These are phyloP conservation scores for Patella pellucida DNA, from an alignment of 2,888 invertebrate species.

Conservation along the genomic window DNA sequence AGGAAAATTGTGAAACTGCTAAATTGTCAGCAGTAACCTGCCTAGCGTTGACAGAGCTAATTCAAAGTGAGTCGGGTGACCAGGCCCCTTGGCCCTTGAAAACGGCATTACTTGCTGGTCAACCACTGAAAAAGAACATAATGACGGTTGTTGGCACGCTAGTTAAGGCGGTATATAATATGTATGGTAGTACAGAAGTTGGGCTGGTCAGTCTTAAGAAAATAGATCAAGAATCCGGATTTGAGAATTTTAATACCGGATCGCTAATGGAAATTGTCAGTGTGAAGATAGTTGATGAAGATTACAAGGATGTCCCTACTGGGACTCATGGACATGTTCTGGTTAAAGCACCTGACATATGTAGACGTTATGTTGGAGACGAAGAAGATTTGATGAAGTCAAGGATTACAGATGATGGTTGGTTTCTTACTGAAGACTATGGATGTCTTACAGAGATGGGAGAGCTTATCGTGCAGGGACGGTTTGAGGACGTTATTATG, in stretches of 20 bases:
- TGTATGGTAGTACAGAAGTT: neutral
- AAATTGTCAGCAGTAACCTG: too few relatives aligned
- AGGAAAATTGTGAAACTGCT: too few relatives aligned
- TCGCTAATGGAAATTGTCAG: slow-evolving; percentile 16
- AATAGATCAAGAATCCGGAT: neutral
- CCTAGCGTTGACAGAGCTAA: too few relatives aligned
- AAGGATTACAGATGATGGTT: neutral
- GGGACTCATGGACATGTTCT: slow-evolving; percentile 11
- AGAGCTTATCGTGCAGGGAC: slow-evolving; percentile 4
- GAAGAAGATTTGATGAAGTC: neutral
- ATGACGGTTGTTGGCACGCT: neutral
- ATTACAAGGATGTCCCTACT: neutral
- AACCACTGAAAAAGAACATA: neutral
- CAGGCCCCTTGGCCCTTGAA: too few relatives aligned
- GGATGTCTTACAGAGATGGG: slow-evolving; percentile 1
- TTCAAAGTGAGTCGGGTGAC: too few relatives aligned
- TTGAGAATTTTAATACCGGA: slow-evolving; percentile 22
- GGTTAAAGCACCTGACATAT: neutral
- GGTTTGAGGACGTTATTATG: slow-evolving; percentile 20
- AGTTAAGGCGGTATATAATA: neutral
- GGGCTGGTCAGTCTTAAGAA: neutral
- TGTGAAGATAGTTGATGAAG: slow-evolving; percentile 25
- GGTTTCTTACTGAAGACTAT: slow-evolving; percentile 9
- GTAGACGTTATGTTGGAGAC: neutral
- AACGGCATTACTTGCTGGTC: neutral